Evolutionary conservation across 2,113 vertebrate genomes (phyloP), one percentile per base, ranked within the genome.

Genomic region (Nycticorax nycticorax): DNA sequence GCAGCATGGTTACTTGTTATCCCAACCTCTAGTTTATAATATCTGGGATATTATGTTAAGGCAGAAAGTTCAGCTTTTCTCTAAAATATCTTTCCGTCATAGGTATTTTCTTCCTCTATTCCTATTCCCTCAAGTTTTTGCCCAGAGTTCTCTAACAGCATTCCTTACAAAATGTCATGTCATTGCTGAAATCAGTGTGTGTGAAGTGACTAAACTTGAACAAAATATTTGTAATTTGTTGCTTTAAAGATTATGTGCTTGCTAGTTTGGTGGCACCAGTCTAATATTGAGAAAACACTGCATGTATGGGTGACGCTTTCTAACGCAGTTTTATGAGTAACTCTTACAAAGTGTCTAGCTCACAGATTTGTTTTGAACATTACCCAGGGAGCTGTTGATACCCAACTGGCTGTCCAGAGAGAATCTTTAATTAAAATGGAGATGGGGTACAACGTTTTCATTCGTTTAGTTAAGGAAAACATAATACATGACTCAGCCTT

Each of bases 351-450:
- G 59, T 53, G n/a, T 73, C 2, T 53, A 62, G 14, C 50, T 72
- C 76, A 55, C 28, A 82, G 48, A 72, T 45, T 62, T 69, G 52
- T 81, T 91, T 69, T 95, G 74, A 92, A 48, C 18, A 64, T 82
- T 60, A 66, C 10, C 6, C 32, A 60, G 28, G 26, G 47, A 88
- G 75, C n/a, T 96, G 56, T 88, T 79, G 39, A 50, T 95, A 84
- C 55, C 13, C 7, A 23, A 35, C 41, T 79, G 85, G 15, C 75
- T 95, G 32, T 93, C 63, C 37, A 90, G 88, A 72, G 41, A 73
- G 50, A 62, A 56, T 43, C 11, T 92, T 91, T 94, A 79, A 92
- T 95, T 97, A 89, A 93, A 97, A 88, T 60, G 28, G 69, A 63
- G 93, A 30, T 53, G 26, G 13, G 45, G 69, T 95, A 64, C 28